phyloP scores from a whole-genome alignment of 2,113 vertebrate genomes.

The Cyprinus carpio region DNA sequence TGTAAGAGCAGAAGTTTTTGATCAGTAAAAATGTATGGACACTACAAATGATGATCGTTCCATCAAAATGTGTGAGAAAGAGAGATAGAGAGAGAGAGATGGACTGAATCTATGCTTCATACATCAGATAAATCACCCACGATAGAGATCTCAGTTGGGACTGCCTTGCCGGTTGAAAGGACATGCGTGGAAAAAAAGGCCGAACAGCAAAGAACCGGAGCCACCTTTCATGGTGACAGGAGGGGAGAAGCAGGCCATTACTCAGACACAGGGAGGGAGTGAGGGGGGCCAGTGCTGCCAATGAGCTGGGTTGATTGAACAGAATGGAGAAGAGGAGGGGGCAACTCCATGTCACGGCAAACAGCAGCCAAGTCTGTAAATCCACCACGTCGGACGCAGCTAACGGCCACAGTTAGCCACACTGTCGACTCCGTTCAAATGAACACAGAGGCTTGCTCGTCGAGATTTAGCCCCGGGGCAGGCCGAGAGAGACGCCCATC shows the following conservation, averaged over 20 bases:
- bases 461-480: constrained; percentile 44
- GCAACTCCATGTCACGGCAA: constrained; percentile 38
- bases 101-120: constrained; percentile 53
- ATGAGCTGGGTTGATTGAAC: constrained; percentile 60
- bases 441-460: constrained; percentile 26
- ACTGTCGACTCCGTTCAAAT: constrained; percentile 28
- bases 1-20: constrained; percentile 1
- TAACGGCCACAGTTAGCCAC: constrained; percentile 40
- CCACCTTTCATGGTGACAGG: constrained; percentile 78
- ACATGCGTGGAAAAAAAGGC: constrained; percentile 70
- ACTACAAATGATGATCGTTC: constrained; percentile 19
- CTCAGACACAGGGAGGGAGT: constrained; percentile 65
- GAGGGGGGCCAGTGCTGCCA: constrained; percentile 42
- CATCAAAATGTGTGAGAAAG: constrained; percentile 2
- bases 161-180: constrained; percentile 74
- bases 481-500: constrained; percentile 12
- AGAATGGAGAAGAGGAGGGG: constrained; percentile 51
- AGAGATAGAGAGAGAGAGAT: constrained; percentile 22
- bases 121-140: constrained; percentile 76
- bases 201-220: constrained; percentile 69
- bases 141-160: constrained; percentile 81
- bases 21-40: constrained; percentile 23
- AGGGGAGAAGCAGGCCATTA: constrained; percentile 75
- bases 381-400: neutral
- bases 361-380: constrained; percentile 33